Evolutionary conservation across 2,888 invertebrate species (phyloP).

Genomic region (Pandemis corylana): DNA sequence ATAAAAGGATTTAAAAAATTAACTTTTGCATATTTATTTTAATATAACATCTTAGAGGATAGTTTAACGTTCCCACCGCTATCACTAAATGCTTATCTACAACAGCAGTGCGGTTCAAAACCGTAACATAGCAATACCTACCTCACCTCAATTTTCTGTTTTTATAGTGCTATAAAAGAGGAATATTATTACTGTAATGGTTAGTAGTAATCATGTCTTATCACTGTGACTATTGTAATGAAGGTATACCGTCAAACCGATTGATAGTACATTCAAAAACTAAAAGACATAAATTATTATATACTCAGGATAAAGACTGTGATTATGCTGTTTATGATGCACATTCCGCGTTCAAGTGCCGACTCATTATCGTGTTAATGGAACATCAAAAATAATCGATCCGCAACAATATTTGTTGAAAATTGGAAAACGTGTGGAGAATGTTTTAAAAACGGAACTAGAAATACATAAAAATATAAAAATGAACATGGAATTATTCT

Average conservation of each 20-base stretch:
- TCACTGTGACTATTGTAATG: conserved; percentile 4
- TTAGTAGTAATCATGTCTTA: conserved; percentile 1
- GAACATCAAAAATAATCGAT: neutral
- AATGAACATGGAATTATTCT: too few relatives aligned
- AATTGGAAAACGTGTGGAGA: neutral
- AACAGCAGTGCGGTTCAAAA: too few relatives aligned
- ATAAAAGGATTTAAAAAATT: neutral
- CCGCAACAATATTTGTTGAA: conserved; percentile 1
- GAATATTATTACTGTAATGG: neutral
- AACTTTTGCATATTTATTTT: too few relatives aligned
- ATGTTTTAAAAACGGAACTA: too few relatives aligned
- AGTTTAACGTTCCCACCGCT: too few relatives aligned
- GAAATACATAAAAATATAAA: too few relatives aligned
- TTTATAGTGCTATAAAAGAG: neutral
- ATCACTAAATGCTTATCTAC: too few relatives aligned
- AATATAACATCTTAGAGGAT: too few relatives aligned
- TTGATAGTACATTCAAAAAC: conserved; percentile 5
- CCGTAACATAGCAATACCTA: too few relatives aligned
- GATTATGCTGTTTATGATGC: too few relatives aligned
- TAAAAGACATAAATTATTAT: conserved; percentile 3
- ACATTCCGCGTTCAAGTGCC: neutral
- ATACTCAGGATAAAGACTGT: neutral
- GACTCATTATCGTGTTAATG: conserved; percentile 2
- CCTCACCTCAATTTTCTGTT: too few relatives aligned
- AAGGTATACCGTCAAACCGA: neutral